Base-by-base conservation (phyloP, 2,113 vertebrate genomes). In the Thamnaconus septentrionalis region DNA sequence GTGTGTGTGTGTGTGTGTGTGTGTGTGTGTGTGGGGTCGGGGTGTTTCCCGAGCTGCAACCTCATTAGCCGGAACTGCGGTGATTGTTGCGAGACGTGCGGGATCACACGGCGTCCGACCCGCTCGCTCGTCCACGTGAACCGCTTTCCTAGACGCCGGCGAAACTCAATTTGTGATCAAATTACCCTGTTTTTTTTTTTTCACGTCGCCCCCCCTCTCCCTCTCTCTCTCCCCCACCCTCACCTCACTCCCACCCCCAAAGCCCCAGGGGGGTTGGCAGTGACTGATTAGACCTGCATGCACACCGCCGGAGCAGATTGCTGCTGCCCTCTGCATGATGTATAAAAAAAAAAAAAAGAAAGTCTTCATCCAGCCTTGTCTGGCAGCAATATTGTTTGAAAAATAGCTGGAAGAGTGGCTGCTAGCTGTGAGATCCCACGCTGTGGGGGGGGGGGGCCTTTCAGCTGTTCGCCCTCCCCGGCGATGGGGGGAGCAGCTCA, bases 361-460 rank as follows among this genome's bases (percentile, higher is more conserved):
- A 74, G 55, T 63, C 55, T 53, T 74, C 70, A 71, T 53, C 54
- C 52, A 55, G 71, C 54, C 67, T 5, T 31, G 5, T 60, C 61
- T 75, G 82, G 74, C 83, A 81, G 64, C 69, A 75, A 73, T 56
- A 59, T 60, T 74, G 70, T 85, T 70, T 57, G 64, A 65, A 73
- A 75, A 59, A 71, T 54, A 74, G 43, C 18, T 31, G 18, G 18
- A 72, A 47, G 39, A 41, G 47, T 52, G 53, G 64, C 56, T 61
- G 59, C 73, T 78, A 59, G 59, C 73, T 78, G 64, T 76, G 63
- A 83, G 80, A 80, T 78, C 64, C 67, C 73, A 56, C 64, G 59
- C 76, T 71, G 78, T 31, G 18, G 1, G 18, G 18, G 18, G 18
- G 18, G 18, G 18, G 1, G 18, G 18, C 2, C 18, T 31, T 31